Conservation (phyloP, 1,140 invertebrate species). For the Globodera rostochiensis region DNA sequence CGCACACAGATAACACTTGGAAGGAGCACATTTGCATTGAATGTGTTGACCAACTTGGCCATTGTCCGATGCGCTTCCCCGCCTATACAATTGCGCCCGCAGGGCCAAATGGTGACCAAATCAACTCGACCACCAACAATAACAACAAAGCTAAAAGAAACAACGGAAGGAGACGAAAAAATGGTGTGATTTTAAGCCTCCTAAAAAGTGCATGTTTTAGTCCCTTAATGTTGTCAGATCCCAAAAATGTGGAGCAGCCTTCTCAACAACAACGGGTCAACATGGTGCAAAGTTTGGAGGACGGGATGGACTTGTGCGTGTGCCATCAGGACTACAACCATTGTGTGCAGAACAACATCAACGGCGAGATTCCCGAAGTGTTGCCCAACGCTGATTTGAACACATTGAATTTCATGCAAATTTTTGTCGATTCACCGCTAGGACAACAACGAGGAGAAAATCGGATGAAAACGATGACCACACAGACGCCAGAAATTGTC, state of each 20-base stretch:
- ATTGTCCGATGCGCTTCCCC: conserved; percentile 64
- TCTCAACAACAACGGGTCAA: neutral
- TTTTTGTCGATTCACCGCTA: conserved; percentile 31
- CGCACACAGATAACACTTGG: conserved; percentile 58
- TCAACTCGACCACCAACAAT: no score
- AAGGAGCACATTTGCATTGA: conserved; percentile 62
- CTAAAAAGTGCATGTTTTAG: neutral
- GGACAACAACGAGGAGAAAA: neutral
- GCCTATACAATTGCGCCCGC: conserved; percentile 22
- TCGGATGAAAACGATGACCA: conserved; percentile 56
- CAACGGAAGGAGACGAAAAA: neutral
- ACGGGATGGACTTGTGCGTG: conserved; percentile 41
- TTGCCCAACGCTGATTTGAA: conserved; percentile 52
- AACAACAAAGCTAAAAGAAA: neutral
- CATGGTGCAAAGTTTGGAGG: conserved; percentile 29
- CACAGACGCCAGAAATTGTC: conserved; percentile 54
- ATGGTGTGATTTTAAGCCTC: neutral
- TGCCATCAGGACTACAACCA: conserved; percentile 64
- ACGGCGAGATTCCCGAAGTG: conserved; percentile 64
- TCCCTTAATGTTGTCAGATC: neutral
- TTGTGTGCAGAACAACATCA: conserved; percentile 57
- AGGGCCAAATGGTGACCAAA: neutral
- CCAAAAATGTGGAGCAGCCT: no score
- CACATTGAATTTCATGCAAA: conserved; percentile 47
- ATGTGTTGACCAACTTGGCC: conserved; percentile 55